Evolutionary conservation across 2,888 invertebrate species (phyloP).

Genomic region (Apodemia zela): DNA sequence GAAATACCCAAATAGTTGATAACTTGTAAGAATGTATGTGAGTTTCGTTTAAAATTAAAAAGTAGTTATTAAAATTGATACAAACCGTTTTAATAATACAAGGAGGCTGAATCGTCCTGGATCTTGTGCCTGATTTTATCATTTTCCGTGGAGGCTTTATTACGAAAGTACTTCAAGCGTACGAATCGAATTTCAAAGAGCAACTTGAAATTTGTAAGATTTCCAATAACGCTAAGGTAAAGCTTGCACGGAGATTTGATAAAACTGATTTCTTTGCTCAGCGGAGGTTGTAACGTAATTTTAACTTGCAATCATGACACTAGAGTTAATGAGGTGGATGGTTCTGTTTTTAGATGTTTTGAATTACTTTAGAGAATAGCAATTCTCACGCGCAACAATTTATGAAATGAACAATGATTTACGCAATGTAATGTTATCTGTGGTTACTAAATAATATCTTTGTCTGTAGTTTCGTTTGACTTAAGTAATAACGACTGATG

Average conservation of each 20-base stretch:
- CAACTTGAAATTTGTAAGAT: constrained; percentile 24
- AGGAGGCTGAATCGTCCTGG: constrained; percentile 49
- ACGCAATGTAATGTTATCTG: constrained; percentile 9
- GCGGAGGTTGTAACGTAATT: constrained; percentile 61
- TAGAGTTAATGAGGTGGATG: constrained; percentile 21
- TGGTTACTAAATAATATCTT: not conserved
- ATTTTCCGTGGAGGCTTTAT: constrained; percentile 27
- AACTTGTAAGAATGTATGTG: constrained; percentile 54
- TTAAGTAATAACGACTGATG: constrained; percentile 1
- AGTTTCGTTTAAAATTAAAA: constrained; percentile 47
- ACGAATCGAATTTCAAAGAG: constrained; percentile 24
- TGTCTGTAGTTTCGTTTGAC: constrained; percentile 4
- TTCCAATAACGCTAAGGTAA: constrained; percentile 32
- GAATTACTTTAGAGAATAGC: constrained; percentile 24
- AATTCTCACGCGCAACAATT: constrained; percentile 10
- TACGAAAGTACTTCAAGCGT: constrained; percentile 20
- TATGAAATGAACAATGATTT: constrained; percentile 12
- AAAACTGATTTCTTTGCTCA: constrained; percentile 63
- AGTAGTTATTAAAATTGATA: constrained; percentile 48
- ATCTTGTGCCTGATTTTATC: constrained; percentile 60
- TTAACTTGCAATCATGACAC: constrained; percentile 23
- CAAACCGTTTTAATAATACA: constrained; percentile 49
- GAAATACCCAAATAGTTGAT: constrained; percentile 43
- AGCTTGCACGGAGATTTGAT: constrained; percentile 41
- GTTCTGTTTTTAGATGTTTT: constrained; percentile 21